Conservation (phyloP, 2,888 invertebrate genomes). For the Stramonita haemastoma region DNA sequence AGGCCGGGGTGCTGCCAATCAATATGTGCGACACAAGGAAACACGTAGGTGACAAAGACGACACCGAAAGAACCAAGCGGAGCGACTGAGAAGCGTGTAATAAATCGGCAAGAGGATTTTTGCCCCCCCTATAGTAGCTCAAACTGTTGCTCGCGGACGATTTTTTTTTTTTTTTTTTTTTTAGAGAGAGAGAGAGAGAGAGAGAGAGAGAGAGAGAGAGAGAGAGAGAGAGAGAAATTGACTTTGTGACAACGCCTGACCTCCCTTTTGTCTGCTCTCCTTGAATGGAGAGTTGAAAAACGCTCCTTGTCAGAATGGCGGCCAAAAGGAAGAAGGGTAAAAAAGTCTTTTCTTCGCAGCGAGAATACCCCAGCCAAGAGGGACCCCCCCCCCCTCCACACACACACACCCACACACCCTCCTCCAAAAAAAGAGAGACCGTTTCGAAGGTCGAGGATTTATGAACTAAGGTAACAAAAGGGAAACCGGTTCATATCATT, state of each 20-base stretch:
- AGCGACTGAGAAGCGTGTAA: slow-evolving; percentile 39
- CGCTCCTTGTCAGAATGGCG: slow-evolving; percentile 20
- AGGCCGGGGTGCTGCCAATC: neutral
- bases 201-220: no score
- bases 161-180: no score
- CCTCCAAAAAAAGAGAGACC: slow-evolving; percentile 26
- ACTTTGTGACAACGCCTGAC: slow-evolving; percentile 43
- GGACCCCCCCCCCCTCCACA: no score
- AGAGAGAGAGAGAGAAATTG: slow-evolving; percentile 32
- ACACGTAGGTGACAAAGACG: slow-evolving; percentile 9
- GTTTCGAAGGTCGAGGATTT: slow-evolving; percentile 42
- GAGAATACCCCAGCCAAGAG: no score
- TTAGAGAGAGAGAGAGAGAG: no score
- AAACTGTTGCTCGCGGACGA: slow-evolving; percentile 41
- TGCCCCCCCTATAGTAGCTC: no score
- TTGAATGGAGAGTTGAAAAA: slow-evolving; percentile 31
- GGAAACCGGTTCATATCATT: slow-evolving; percentile 48
- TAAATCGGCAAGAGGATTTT: slow-evolving; percentile 39
- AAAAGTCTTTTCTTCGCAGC: no score
- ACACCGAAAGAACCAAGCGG: neutral
- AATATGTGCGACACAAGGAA: slow-evolving; percentile 14
- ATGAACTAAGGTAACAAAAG: slow-evolving; percentile 42
- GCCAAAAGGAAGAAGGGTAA: no score
- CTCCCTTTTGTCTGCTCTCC: slow-evolving; percentile 44
- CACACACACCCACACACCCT: no score